Evolutionary conservation across 2,888 invertebrate species (phyloP).

Genomic region (Cheilosia grossa): DNA sequence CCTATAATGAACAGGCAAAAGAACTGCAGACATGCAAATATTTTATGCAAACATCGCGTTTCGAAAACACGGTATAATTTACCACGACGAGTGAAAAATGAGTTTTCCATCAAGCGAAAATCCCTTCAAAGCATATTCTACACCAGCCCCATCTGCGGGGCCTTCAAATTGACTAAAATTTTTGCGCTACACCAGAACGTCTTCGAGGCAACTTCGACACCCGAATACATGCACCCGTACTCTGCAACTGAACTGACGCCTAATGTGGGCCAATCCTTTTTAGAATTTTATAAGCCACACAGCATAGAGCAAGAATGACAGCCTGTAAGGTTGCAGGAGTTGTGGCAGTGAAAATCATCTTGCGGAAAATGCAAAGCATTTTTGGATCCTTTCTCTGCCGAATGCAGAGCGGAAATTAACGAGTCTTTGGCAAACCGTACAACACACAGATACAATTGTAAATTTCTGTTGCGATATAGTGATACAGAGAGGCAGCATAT

Average conservation of each 20-base stretch:
- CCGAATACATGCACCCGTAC: conserved; percentile 15
- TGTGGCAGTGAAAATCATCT: conserved; percentile 57
- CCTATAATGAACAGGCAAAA: conserved; percentile 56
- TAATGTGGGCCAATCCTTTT: conserved; percentile 75
- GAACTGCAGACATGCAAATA: conserved; percentile 72
- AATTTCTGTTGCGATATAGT: conserved; percentile 16
- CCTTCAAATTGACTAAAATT: conserved; percentile 53
- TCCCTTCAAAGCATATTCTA: conserved; percentile 47
- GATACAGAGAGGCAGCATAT: conserved; percentile 29
- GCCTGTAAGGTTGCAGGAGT: conserved; percentile 19
- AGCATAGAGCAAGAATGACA: conserved; percentile 63
- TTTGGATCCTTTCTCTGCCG: conserved; percentile 57
- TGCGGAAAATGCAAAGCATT: conserved; percentile 70
- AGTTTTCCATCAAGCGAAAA: conserved; percentile 49
- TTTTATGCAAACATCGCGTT: conserved; percentile 65
- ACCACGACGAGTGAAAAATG: conserved; percentile 61
- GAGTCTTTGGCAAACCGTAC: conserved; percentile 67
- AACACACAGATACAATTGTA: conserved; percentile 50
- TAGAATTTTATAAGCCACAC: conserved; percentile 72
- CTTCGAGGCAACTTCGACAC: conserved; percentile 64
- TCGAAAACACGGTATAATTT: conserved; percentile 62
- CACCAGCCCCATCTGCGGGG: background rate
- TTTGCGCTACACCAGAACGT: conserved; percentile 57
- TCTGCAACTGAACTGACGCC: conserved; percentile 8
- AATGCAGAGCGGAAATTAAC: conserved; percentile 71